Percentiles rank a stretch among this genome's conserved stretches.
These are phyloP conservation scores for Oxyura jamaicensis DNA, from an alignment of 2,113 vertebrate species.

Conservation along the genomic window DNA sequence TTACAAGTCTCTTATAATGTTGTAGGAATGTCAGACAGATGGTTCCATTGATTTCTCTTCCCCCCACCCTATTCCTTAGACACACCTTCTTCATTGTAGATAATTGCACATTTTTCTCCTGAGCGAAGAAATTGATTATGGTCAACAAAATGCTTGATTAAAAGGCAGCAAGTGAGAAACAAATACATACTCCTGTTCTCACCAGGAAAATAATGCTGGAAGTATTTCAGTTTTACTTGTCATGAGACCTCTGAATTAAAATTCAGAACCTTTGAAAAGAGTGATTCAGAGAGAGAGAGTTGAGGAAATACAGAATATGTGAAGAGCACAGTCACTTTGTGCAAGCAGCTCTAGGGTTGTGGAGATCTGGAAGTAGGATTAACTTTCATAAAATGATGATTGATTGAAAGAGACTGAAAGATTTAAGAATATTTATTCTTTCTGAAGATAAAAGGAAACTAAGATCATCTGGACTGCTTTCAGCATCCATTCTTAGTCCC, in stretches of 20 bases:
- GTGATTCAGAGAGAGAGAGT: not conserved
- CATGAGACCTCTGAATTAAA: not conserved
- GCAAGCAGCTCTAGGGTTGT: not conserved
- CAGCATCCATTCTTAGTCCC: not conserved
- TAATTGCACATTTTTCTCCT: conserved; percentile 64
- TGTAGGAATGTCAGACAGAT: conserved; percentile 79
- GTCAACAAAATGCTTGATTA: conserved; percentile 65
- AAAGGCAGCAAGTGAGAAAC: conserved; percentile 35
- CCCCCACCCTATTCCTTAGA: conserved; percentile 64
- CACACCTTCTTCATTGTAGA: conserved; percentile 68
- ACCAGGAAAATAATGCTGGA: not conserved
- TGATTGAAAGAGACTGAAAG: not conserved
- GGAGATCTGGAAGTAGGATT: not conserved
- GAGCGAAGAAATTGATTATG: conserved; percentile 58
- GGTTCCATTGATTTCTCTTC: conserved; percentile 70
- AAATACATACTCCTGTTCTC: conserved; percentile 9
- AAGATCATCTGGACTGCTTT: not conserved
- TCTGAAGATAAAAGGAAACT: not conserved
- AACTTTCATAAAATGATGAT: not conserved
- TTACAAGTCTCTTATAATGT: conserved; percentile 79
- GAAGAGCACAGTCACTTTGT: not conserved
- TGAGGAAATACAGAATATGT: not conserved
- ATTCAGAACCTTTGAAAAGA: not conserved
- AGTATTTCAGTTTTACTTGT: conserved; percentile 10
- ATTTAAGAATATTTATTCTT: not conserved